Percentiles rank a stretch among this genome's conserved stretches.
Evolutionary conservation across 2,113 vertebrate species (phyloP).

Genomic region (Eretmochelys imbricata): DNA sequence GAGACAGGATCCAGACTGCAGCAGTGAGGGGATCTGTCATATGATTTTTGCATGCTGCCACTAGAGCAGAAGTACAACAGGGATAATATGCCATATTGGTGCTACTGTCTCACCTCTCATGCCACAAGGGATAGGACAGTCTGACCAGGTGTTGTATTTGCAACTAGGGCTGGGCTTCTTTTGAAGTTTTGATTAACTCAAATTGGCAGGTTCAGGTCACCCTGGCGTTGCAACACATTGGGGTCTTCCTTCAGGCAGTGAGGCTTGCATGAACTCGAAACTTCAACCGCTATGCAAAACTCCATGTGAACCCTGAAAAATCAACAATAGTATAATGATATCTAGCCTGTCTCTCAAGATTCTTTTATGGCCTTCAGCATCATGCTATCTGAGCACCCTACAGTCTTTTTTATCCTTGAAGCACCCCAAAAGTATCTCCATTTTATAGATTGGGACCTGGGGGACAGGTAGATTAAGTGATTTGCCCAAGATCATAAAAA

Average conservation of each 20-base stretch:
- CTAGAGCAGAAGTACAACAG: neutral
- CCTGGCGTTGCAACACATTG: neutral
- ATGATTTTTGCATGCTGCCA: conserved; percentile 34
- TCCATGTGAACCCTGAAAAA: neutral
- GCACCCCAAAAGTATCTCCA: neutral
- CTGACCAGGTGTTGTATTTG: neutral
- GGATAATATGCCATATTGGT: neutral
- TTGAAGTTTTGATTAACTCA: neutral
- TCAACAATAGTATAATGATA: accelerated
- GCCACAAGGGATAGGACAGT: neutral
- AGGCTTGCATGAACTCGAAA: neutral
- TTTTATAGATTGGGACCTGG: neutral
- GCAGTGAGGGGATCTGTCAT: neutral
- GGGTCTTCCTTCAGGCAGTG: neutral
- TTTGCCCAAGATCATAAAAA: neutral
- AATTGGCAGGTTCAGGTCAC: neutral
- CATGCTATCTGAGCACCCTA: neutral
- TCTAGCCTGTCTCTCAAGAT: neutral
- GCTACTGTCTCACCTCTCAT: neutral
- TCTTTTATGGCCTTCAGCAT: neutral
- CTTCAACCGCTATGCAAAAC: neutral
- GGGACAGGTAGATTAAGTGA: no score
- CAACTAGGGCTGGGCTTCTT: accelerated
- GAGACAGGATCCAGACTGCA: conserved; percentile 57
- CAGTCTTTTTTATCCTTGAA: neutral